Percentiles rank a stretch among this genome's conserved stretches.
Evolutionary conservation across 2,113 vertebrate species (phyloP).

Genomic region (Alectura lathami): DNA sequence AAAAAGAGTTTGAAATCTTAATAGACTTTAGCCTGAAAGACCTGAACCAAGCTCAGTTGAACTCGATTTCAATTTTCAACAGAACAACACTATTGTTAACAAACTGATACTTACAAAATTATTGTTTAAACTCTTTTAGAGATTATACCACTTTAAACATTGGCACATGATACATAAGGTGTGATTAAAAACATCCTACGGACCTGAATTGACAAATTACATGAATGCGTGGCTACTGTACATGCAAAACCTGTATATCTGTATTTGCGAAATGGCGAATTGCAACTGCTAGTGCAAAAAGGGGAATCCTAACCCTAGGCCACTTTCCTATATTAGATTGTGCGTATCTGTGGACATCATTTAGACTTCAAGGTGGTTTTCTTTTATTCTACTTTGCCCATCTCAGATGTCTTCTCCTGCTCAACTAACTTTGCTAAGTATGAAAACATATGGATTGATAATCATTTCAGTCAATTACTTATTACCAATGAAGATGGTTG

Average conservation of each 20-base stretch:
- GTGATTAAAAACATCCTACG: neutral
- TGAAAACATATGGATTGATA: neutral
- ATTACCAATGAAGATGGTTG: neutral
- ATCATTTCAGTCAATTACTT: neutral
- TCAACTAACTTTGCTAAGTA: neutral
- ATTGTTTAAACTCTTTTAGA: slow-evolving; percentile 40
- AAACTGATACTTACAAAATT: slow-evolving; percentile 48
- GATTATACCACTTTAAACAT: slow-evolving; percentile 18
- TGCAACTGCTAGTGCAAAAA: no score
- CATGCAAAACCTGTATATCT: neutral
- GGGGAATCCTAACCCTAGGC: no score
- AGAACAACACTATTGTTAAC: slow-evolving; percentile 45
- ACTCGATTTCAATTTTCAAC: slow-evolving; percentile 9
- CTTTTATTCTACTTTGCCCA: neutral
- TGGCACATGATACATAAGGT: neutral
- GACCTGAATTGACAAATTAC: neutral
- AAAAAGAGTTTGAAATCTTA: slow-evolving; percentile 55
- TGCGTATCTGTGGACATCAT: neutral
- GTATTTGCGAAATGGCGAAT: neutral
- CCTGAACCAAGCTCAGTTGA: slow-evolving; percentile 46
- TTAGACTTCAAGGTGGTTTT: neutral
- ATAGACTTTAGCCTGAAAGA: slow-evolving; percentile 35
- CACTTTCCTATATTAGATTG: neutral
- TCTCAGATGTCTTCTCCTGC: neutral
- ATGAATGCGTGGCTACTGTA: neutral